Evolutionary conservation across 1,140 invertebrate species (phyloP).

Genomic region (Bombus waltoni): DNA sequence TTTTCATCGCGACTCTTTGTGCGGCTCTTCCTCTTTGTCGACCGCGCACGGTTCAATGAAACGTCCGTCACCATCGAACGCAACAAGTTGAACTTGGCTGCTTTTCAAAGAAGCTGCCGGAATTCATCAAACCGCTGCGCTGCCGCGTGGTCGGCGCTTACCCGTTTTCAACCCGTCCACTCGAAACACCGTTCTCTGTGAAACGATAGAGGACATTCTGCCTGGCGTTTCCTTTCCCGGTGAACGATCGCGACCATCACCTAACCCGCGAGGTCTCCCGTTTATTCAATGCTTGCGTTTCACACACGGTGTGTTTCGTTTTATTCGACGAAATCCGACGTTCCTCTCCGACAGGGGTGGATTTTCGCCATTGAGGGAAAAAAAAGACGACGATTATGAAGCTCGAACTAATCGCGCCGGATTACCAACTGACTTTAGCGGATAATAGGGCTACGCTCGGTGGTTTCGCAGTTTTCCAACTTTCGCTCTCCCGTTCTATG

Average conservation of each 20-base stretch:
- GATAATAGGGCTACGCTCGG: neutral
- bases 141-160: neutral
- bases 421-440: neutral
- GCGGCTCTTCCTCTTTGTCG: neutral
- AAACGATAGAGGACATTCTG: neutral
- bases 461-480: constrained; percentile 26
- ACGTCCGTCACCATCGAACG: constrained; percentile 60
- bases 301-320: neutral
- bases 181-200: constrained; percentile 27
- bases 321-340: neutral
- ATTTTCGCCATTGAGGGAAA: neutral
- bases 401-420: constrained; percentile 7
- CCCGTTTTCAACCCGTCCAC: constrained; percentile 36
- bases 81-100: constrained; percentile 75
- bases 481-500: neutral
- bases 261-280: neutral
- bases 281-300: neutral
- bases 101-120: constrained; percentile 71
- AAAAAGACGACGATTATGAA: neutral
- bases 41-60: constrained; percentile 44
- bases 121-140: constrained; percentile 62
- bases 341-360: no score
- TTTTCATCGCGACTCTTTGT: neutral
- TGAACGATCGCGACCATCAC: neutral
- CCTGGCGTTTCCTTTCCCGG: neutral